Percentiles rank a stretch among this genome's conserved stretches.
These are phyloP conservation scores for Cisticola juncidis DNA, from an alignment of 2,113 vertebrate genomes.

Conservation along the genomic window DNA sequence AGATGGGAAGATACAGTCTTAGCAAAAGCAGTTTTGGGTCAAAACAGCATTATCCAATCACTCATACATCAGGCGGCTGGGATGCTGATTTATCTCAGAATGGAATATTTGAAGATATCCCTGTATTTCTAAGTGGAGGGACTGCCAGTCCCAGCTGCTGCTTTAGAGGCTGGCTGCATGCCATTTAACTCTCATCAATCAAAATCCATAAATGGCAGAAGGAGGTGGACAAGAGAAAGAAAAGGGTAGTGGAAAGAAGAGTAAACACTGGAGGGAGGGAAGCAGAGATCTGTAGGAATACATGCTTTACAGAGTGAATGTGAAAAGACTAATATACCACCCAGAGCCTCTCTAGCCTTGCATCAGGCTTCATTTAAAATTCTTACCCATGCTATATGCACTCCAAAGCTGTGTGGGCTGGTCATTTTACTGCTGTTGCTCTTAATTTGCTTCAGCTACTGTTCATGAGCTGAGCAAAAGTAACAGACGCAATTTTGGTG, in stretches of 20 bases:
- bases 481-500: not conserved
- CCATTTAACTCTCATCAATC: slow-evolving; percentile 19
- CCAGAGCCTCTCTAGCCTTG: not conserved
- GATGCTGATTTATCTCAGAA: not conserved
- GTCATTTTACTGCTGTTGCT: not conserved
- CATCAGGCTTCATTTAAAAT: not conserved
- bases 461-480: not conserved
- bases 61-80: fast-evolving
- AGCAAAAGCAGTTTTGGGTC: not conserved
- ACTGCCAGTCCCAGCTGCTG: not conserved
- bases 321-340: not conserved
- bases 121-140: not conserved
- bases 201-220: slow-evolving; percentile 38
- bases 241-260: not conserved
- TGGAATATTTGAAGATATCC: not conserved
- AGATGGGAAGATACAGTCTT: not conserved
- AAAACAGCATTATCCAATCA: not conserved
- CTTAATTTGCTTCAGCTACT: not conserved
- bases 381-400: not conserved
- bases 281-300: slow-evolving; percentile 20
- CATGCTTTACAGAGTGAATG: not conserved
- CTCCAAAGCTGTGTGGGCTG: not conserved
- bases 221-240: not conserved
- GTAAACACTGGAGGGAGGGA: not conserved
- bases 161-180: not conserved